Base-by-base conservation (phyloP, 64 coral and sea anemone genomes). In the Stichodactyla mertensii region DNA sequence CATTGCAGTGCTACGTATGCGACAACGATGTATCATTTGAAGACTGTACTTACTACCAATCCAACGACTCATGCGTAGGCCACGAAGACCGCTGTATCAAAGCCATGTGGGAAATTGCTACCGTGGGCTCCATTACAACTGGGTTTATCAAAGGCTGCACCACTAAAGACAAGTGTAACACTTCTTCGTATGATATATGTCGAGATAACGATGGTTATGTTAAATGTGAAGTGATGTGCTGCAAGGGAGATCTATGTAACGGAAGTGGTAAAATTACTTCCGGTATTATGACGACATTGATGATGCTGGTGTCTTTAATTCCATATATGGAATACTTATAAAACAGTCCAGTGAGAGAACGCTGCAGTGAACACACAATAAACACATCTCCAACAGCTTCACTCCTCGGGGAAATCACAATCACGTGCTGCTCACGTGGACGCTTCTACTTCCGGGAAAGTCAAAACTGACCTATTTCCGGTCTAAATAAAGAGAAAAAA, bases 31-130 rank as follows among this genome's bases (percentile, higher is more conserved):
- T 64, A 8, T 57, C 55, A 16, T 85, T 85, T 23, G 83, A 85
- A 60, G 83, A 85, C 53, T 85, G 83, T 52, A 85, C 83, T 6
- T 85, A 85, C 55, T 85, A 85, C 24, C 83, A 85, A 19, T 60
- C 83, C 27, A 85, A 85, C 54, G 31, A n/a, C 45, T 61, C 83
- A 36, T 85, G 83, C 83, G 6, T 4, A 55, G 20, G 20, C 6
- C 45, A 64, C 6, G 83, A 85, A 55, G 83, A 85, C 59, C 55
- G 57, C 45, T 85, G 83, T 5, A 85, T 85, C 19, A 85, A 85
- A 55, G 83, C 83, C 57, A 85, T 57, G 55, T 85, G 83, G 83
- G 83, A 85, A 55, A 4, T 85, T 16, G 83, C 45, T 18, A 85
- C 53, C 4, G 27, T 85, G 13, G 83, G 83, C 14, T 60, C 83